Evolutionary conservation across 2,888 invertebrate species (phyloP).

Genomic region (Tineola bisselliella): DNA sequence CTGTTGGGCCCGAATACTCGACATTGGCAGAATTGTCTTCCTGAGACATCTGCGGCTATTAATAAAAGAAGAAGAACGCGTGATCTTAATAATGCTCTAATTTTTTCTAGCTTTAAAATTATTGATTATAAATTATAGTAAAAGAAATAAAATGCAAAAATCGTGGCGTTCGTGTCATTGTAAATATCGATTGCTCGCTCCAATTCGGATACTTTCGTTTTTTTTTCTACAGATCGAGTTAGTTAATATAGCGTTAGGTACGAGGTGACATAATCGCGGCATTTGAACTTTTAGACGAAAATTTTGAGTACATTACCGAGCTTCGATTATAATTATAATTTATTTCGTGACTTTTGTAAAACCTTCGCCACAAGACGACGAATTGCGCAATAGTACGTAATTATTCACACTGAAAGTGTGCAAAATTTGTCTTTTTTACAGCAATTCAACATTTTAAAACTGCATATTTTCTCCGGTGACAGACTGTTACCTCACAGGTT

Average conservation of each 20-base stretch:
- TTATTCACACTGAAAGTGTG: slow-evolving; percentile 4
- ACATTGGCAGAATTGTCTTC: no score
- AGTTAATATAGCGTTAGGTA: not conserved
- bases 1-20: no score
- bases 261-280: slow-evolving; percentile 6
- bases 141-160: not conserved
- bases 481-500: no score
- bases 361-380: not conserved
- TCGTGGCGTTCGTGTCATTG: slow-evolving; percentile 8
- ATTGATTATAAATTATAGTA: no score
- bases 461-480: no score
- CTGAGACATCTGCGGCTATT: no score
- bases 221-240: not conserved
- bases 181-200: not conserved
- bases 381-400: not conserved
- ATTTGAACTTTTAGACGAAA: not conserved
- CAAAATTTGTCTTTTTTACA: not conserved
- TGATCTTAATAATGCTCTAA: no score
- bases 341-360: slow-evolving; percentile 5
- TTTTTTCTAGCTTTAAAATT: not conserved
- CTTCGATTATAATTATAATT: slow-evolving; percentile 1
- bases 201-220: slow-evolving; percentile 7
- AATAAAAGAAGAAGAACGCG: no score
- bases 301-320: slow-evolving; percentile 2
- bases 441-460: no score